Evolutionary conservation across 2,113 vertebrate species (phyloP).

Genomic region (Helogale parvula): DNA sequence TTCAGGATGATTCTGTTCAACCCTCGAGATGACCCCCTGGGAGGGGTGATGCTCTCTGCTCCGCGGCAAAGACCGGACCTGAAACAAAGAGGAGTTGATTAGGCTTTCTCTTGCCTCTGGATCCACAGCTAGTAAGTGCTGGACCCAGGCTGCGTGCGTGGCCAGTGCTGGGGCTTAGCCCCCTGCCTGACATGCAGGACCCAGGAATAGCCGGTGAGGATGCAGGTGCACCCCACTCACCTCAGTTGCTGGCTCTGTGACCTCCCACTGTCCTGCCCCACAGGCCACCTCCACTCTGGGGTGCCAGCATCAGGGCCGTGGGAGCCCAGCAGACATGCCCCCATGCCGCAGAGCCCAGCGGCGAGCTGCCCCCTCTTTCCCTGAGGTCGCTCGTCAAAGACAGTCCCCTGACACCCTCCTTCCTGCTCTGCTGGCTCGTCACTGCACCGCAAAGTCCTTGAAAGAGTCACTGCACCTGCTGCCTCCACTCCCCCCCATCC

Average conservation of each 20-base stretch:
- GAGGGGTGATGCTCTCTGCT: neutral
- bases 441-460: neutral
- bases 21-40: too few species aligned
- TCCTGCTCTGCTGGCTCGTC: neutral
- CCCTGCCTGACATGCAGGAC: neutral
- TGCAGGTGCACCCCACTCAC: too few species aligned
- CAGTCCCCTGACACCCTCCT: neutral
- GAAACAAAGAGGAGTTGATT: neutral
- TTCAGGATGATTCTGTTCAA: neutral
- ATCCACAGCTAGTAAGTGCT: fast-evolving
- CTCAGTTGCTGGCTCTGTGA: neutral
- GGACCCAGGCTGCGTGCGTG: fast-evolving
- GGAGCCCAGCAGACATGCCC: neutral
- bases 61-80: neutral
- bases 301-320: neutral
- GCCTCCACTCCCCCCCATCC: too few species aligned
- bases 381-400: neutral
- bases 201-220: fast-evolving
- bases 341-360: neutral
- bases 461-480: neutral
- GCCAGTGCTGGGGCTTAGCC: neutral
- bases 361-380: neutral
- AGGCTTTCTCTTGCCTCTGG: neutral
- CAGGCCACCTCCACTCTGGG: neutral
- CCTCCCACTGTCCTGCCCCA: neutral